Base-by-base conservation (phyloP, 2,113 vertebrate genomes). In the Podarcis raffonei region DNA sequence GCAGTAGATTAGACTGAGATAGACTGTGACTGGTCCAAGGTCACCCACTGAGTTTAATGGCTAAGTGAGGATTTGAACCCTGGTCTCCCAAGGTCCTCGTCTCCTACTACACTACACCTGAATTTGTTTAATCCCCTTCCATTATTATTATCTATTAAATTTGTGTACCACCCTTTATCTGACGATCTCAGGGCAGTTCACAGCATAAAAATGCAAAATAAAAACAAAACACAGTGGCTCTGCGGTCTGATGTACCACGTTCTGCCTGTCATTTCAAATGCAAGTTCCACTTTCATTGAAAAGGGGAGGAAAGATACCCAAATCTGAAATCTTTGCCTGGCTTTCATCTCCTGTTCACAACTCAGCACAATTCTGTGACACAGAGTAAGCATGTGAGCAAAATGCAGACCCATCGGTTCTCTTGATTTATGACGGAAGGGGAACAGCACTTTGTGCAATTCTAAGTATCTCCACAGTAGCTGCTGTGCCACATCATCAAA, bases 401-500 rank as follows among this genome's bases (percentile, higher is more conserved):
- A 83, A 32, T 23, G 32, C 6, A 37, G 57, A 35, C 22, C 22
- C 32, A 37, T 66, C 12, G 1, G 32, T 25, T 7, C 1, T 5
- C 57, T 16, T 23, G 62, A 32, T 66, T 80, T 27, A 68, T 7
- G 39, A 62, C 3, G 0, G 22, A 3, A 11, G 3, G 37, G 35
- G 32, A 5, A 59, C 90, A 39, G 79, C 7, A 69, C 18, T 37
- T 83, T 81, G 53, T 0, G 80, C 86, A 80, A 68, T 15, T 4
- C 53, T 77, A 89, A 57, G 86, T 81, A 90, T n/a, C 53, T 22
- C 1, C 74, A 75, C 42, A 66, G 78, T 9, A 86, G 13, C 48
- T 9, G 30, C 59, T 6, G 9, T 93, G 92, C 95, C 94, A 92
- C 93, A 92, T 87, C 90, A 91, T 83, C 94, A 88, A 22, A 53